A percentile compares a stretch with the other conserved stretches of the same genome.
phyloP scores from a whole-genome alignment of 2,797 vertebrate genomes.

The Lophotriccus pileatus region DNA sequence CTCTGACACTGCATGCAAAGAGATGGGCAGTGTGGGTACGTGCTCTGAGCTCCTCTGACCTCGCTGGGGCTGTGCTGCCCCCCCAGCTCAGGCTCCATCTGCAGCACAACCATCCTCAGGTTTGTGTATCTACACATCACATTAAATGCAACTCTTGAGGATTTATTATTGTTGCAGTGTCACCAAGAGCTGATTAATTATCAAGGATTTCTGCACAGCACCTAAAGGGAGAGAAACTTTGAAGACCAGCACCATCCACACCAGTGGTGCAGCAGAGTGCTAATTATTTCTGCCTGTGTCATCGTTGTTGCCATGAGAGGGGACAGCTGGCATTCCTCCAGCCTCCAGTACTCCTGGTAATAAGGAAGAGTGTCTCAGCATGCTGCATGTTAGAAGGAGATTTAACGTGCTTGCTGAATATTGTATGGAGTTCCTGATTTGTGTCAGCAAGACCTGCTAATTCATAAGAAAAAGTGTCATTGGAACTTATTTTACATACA shows the following conservation, averaged over 20 bases:
- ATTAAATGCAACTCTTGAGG: background rate
- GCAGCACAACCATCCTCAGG: background rate
- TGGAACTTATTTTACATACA: background rate
- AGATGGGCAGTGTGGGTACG: rapidly evolving
- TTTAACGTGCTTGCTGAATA: constrained; percentile 38
- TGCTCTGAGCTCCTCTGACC: rapidly evolving
- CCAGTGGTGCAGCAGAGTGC: background rate
- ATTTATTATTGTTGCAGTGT: background rate
- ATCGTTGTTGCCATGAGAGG: background rate
- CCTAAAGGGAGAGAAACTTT: constrained; percentile 3
- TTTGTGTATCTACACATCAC: background rate
- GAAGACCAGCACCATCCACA: background rate
- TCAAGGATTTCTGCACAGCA: background rate
- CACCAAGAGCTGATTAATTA: constrained; percentile 20
- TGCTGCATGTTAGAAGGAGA: background rate
- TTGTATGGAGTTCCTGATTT: constrained; percentile 8
- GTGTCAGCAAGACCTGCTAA: constrained; percentile 36
- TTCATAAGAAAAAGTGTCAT: background rate
- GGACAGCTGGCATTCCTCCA: constrained; percentile 48
- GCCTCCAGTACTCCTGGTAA: constrained; percentile 22
- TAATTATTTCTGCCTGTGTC: constrained; percentile 40
- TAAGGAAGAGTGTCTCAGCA: constrained; percentile 10
- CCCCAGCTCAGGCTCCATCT: background rate
- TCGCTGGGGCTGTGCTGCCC: background rate
- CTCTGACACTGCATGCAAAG: background rate